These are phyloP conservation scores for Pantherophis vulpinus DNA, from an alignment of 2,797 vertebrate species.

Conservation along the genomic window DNA sequence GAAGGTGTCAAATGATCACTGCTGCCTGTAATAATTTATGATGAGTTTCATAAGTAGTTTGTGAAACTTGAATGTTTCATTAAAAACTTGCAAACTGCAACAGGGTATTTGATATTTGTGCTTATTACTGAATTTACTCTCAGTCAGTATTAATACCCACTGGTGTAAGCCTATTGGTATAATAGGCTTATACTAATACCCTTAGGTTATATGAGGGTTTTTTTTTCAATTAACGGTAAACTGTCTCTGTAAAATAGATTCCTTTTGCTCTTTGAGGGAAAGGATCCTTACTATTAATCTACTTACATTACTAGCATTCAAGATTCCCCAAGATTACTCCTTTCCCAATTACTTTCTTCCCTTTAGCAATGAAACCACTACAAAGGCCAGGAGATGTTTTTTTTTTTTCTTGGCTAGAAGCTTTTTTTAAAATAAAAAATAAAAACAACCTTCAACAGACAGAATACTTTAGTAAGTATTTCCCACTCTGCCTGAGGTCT, in stretches of 20 bases:
- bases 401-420: slow-evolving; percentile 53
- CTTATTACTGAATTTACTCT: not conserved
- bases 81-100: not conserved
- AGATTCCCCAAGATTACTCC: slow-evolving; percentile 2
- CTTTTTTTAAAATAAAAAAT: not conserved
- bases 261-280: not conserved
- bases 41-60: not conserved
- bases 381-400: slow-evolving; percentile 39
- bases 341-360: slow-evolving; percentile 23
- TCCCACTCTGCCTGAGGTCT: not conserved
- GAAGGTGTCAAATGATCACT: not conserved
- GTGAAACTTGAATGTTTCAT: not conserved
- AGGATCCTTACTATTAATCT: not conserved
- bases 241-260: not conserved
- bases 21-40: not conserved
- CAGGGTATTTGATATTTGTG: not conserved
- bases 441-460: rapidly evolving
- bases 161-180: not conserved
- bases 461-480: slow-evolving; percentile 41
- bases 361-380: slow-evolving; percentile 41
- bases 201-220: not conserved
- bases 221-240: not conserved
- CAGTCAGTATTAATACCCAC: not conserved
- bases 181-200: not conserved
- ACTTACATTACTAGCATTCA: slow-evolving; percentile 13